These are phyloP conservation scores for Mionectes olivaceus DNA, from an alignment of 2,797 vertebrate genomes.

Conservation along the genomic window DNA sequence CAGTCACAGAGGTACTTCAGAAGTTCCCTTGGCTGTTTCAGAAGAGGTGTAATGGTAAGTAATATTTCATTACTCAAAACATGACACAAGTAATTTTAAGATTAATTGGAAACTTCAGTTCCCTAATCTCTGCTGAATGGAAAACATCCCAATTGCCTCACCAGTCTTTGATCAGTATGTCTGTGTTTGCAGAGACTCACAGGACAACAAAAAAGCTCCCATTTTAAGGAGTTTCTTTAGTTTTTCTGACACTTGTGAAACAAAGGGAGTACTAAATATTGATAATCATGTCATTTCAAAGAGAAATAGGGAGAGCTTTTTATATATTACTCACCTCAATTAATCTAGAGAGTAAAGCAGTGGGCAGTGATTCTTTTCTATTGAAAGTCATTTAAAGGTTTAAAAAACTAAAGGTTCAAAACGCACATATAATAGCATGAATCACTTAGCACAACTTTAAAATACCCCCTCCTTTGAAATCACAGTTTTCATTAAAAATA, in stretches of 20 bases:
- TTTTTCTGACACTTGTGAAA: not conserved
- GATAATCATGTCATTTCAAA: not conserved
- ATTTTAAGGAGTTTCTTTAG: not conserved
- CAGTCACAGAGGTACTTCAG: not conserved
- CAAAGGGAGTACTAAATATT: not conserved
- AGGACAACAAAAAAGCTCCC: not conserved
- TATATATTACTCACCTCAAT: not conserved
- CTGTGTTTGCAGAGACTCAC: not conserved
- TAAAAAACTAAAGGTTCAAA: not conserved
- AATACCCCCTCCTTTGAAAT: not conserved
- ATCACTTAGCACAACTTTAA: not conserved
- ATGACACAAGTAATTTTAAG: not conserved
- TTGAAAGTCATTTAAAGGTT: not conserved
- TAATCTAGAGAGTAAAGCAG: not conserved
- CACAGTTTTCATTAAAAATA: not conserved
- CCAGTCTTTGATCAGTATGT: not conserved
- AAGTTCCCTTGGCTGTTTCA: not conserved
- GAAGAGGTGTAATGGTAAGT: not conserved
- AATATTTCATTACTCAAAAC: not conserved
- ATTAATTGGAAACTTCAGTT: slow-evolving; percentile 7
- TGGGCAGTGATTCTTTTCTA: not conserved
- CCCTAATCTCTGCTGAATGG: not conserved
- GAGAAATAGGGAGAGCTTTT: not conserved
- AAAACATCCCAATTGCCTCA: not conserved
- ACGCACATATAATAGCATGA: not conserved